phyloP scores from a whole-genome alignment of 2,888 invertebrate genomes.

The Agriopis aurantiaria region DNA sequence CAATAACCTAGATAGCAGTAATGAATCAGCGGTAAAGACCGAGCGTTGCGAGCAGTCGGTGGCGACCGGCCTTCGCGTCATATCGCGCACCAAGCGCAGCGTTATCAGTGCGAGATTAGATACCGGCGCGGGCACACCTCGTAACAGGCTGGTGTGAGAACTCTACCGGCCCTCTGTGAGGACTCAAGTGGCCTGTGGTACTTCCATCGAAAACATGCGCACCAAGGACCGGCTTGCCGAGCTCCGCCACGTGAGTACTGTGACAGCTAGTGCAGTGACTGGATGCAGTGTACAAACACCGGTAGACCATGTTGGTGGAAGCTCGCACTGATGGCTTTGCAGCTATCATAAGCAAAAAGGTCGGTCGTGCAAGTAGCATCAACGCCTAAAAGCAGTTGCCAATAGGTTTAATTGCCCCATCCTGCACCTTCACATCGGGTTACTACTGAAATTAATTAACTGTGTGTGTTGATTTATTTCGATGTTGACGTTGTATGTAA shows the following conservation, averaged over 20 bases:
- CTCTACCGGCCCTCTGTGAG: not conserved
- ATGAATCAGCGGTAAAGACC: constrained; percentile 20
- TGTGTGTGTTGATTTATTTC: too few species aligned
- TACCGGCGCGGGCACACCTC: constrained; percentile 65
- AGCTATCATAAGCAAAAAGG: too few species aligned
- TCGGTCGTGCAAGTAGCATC: too few species aligned
- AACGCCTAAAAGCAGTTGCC: too few species aligned
- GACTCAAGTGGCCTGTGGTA: not conserved
- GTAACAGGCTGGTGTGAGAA: constrained; percentile 40
- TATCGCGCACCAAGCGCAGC: constrained; percentile 27
- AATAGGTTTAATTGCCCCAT: too few species aligned
- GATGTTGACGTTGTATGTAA: too few species aligned
- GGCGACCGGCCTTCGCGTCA: constrained; percentile 10
- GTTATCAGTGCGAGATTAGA: constrained; percentile 68
- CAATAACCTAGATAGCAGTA: constrained; percentile 28
- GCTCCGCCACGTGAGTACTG: constrained; percentile 70
- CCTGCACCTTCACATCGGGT: too few species aligned
- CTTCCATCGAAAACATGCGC: constrained; percentile 59
- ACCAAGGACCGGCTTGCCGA: constrained; percentile 79
- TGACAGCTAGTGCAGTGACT: not conserved
- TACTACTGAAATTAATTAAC: too few species aligned
- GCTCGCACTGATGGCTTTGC: too few species aligned
- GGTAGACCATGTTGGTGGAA: too few species aligned
- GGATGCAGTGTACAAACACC: not conserved
- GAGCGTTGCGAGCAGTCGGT: constrained; percentile 5